A percentile compares a stretch with the other conserved stretches of the same genome.
Conservation (phyloP, 2,113 vertebrate species). For the Tangachromis dhanisi region DNA sequence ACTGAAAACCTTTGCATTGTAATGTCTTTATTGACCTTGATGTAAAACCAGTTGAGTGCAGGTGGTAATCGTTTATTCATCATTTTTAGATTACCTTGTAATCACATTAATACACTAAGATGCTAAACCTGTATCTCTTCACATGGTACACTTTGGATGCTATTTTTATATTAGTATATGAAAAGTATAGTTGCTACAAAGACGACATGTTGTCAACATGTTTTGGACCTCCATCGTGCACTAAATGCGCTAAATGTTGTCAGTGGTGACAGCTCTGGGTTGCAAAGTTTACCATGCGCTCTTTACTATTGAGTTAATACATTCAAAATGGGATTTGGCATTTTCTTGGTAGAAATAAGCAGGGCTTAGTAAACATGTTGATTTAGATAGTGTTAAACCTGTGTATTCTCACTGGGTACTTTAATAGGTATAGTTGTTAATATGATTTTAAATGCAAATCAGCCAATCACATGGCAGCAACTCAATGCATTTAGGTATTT, state of each 20-base stretch:
- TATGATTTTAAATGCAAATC: background rate
- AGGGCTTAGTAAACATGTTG: background rate
- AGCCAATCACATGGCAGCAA: background rate
- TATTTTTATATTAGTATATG: background rate
- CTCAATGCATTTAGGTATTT: background rate
- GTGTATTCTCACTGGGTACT: background rate
- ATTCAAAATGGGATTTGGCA: background rate
- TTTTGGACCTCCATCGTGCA: background rate
- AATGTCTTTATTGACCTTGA: conserved; percentile 53
- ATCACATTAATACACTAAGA: background rate
- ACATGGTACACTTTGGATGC: background rate
- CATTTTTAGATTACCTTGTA: background rate
- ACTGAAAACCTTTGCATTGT: conserved; percentile 36
- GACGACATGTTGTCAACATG: background rate
- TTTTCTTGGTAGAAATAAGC: background rate
- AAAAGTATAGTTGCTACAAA: background rate
- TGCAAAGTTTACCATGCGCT: background rate
- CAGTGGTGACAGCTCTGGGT: background rate
- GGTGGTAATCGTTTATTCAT: background rate
- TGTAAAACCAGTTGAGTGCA: conserved; percentile 27
- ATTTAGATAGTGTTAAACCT: background rate
- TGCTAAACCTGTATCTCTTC: background rate
- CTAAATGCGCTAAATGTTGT: background rate
- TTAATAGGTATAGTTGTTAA: background rate
- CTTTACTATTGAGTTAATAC: background rate